These are phyloP conservation scores for Drosophila cognata DNA, from an alignment of 2,888 invertebrate genomes.

Conservation along the genomic window DNA sequence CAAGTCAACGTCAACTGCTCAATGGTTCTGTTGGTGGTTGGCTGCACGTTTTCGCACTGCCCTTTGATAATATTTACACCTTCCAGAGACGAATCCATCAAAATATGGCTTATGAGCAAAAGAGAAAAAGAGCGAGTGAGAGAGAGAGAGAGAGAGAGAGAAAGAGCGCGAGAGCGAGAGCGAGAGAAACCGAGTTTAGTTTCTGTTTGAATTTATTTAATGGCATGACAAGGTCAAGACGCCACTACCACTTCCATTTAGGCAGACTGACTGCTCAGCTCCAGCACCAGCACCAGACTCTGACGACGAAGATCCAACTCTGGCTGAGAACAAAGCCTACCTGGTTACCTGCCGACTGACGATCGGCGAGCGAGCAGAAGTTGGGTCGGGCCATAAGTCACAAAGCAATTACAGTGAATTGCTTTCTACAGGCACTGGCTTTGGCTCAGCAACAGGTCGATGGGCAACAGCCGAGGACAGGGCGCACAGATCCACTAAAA, in stretches of 20 bases:
- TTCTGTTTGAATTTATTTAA: slow-evolving; percentile 80
- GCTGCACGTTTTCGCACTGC: slow-evolving; percentile 71
- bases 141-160: background rate
- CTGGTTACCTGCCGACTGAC: slow-evolving; percentile 62
- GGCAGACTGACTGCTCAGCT: slow-evolving; percentile 41
- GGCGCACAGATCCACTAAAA: slow-evolving; percentile 28
- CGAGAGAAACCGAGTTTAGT: slow-evolving; percentile 57
- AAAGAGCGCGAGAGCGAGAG: background rate
- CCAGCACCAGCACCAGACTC: background rate
- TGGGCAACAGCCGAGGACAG: slow-evolving; percentile 8
- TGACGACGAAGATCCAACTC: background rate
- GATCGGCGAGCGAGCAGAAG: slow-evolving; percentile 64
- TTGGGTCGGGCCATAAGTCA: slow-evolving; percentile 82
- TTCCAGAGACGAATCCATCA: slow-evolving; percentile 73
- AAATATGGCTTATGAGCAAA: slow-evolving; percentile 57
- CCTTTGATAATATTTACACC: slow-evolving; percentile 73
- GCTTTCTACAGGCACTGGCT: slow-evolving; percentile 66
- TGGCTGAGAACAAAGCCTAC: slow-evolving; percentile 7
- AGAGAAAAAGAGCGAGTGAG: background rate
- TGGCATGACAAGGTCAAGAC: slow-evolving; percentile 82
- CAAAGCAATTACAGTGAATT: slow-evolving; percentile 82
- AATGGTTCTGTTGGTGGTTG: slow-evolving; percentile 14
- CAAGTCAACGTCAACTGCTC: slow-evolving; percentile 2
- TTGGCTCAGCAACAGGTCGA: slow-evolving; percentile 19
- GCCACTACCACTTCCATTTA: slow-evolving; percentile 65